These are phyloP conservation scores for Idaea dimidiata DNA, from an alignment of 2,888 invertebrate species.

Conservation along the genomic window DNA sequence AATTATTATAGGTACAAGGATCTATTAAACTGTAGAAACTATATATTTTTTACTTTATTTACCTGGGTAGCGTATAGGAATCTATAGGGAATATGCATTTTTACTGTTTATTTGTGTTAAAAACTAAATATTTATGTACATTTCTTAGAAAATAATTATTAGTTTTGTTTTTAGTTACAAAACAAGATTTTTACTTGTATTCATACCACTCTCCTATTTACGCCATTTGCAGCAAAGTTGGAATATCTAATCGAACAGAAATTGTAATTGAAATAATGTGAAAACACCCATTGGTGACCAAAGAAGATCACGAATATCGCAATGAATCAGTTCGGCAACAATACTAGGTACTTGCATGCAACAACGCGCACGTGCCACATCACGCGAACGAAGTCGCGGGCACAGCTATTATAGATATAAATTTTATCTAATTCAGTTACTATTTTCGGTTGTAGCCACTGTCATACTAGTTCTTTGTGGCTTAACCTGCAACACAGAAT, in stretches of 20 bases:
- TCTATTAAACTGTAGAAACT: background rate
- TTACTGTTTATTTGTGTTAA: background rate
- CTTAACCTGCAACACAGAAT: no score
- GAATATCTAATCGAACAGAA: slow-evolving; percentile 48
- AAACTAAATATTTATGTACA: background rate
- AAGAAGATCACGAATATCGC: no score
- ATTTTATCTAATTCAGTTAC: no score
- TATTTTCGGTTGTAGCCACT: no score
- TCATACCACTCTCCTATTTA: slow-evolving; percentile 36
- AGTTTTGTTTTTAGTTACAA: slow-evolving; percentile 5
- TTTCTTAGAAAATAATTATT: slow-evolving; percentile 1
- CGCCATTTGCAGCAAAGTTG: slow-evolving; percentile 44
- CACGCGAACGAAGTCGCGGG: no score
- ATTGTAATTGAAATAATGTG: slow-evolving; percentile 2
- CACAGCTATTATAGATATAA: no score
- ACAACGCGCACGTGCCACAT: no score
- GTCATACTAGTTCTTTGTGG: no score
- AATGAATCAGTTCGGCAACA: no score
- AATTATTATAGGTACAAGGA: background rate
- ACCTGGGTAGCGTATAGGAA: background rate
- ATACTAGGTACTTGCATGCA: no score
- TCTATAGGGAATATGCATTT: background rate
- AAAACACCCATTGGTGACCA: background rate
- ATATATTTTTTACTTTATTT: background rate
- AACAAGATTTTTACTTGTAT: slow-evolving; percentile 8